These are phyloP conservation scores for Crematogaster levior DNA, from an alignment of 2,888 invertebrate species.

Conservation along the genomic window DNA sequence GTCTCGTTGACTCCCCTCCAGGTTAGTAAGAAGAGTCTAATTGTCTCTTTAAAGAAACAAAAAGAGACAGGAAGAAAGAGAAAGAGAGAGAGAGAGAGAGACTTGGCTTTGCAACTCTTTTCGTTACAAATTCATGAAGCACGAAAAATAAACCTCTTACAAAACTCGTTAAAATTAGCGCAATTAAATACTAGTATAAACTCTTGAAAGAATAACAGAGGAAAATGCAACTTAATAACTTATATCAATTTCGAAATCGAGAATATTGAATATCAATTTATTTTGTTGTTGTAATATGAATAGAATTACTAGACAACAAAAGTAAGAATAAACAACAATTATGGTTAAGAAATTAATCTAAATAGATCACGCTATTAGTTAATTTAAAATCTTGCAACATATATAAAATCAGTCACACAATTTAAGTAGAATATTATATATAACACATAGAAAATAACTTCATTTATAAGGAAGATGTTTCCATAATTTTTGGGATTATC, in stretches of 20 bases:
- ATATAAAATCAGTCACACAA: background rate
- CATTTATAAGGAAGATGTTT: background rate
- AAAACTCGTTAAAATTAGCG: constrained; percentile 63
- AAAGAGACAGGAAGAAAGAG: constrained; percentile 56
- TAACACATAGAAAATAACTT: background rate
- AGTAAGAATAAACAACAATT: background rate
- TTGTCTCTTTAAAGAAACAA: constrained; percentile 64
- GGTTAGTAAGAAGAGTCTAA: constrained; percentile 72
- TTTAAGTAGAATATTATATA: background rate
- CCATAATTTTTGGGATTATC: background rate
- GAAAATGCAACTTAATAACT: constrained; percentile 44
- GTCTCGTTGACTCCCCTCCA: constrained; percentile 72
- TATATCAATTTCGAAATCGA: background rate
- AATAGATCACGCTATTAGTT: background rate
- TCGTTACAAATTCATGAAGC: constrained; percentile 73
- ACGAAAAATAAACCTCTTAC: constrained; percentile 52
- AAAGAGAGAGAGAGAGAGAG: constrained; percentile 64
- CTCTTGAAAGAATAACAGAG: constrained; percentile 19
- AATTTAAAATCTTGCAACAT: background rate
- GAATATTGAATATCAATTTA: background rate
- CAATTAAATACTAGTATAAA: constrained; percentile 58
- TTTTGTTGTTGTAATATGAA: background rate
- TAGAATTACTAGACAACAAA: too few species aligned
- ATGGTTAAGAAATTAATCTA: background rate
- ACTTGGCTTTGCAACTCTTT: constrained; percentile 69